Conservation (phyloP, 1,140 invertebrate genomes). For the Penaeus chinensis region DNA sequence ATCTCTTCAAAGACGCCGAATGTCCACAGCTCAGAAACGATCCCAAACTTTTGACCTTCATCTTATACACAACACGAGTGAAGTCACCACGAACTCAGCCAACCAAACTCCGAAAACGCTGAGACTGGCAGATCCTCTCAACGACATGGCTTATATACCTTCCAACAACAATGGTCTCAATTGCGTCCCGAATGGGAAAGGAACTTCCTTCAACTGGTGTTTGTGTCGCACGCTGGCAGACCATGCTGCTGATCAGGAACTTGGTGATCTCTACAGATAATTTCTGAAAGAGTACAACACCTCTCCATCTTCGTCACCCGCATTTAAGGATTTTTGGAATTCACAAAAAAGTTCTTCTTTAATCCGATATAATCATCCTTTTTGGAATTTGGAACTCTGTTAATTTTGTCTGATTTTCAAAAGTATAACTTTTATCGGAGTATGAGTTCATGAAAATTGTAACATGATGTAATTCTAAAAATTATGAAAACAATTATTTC, state of each 20-base stretch:
- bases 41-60: constrained; percentile 41
- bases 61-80: constrained; percentile 13
- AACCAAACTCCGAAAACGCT: neutral
- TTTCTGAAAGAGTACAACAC: constrained; percentile 30
- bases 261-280: constrained; percentile 22
- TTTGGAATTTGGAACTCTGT: neutral
- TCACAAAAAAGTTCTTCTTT: constrained; percentile 31
- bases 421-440: neutral
- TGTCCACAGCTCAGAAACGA: constrained; percentile 37
- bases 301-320: neutral
- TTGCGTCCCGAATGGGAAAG: constrained; percentile 21
- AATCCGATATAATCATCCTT: neutral
- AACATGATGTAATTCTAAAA: too few relatives aligned
- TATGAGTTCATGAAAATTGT: too few relatives aligned
- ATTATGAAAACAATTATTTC: too few relatives aligned
- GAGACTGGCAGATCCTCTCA: constrained; percentile 33
- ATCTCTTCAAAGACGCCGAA: constrained; percentile 28
- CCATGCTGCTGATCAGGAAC: constrained; percentile 24
- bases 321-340: constrained; percentile 6
- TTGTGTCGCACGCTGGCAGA: constrained; percentile 31
- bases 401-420: neutral
- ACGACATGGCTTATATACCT: constrained; percentile 18
- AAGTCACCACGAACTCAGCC: neutral
- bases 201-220: constrained; percentile 27
- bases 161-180: constrained; percentile 19